Base-by-base conservation (phyloP, 2,113 vertebrate genomes). In the Macroglossus sobrinus region DNA sequence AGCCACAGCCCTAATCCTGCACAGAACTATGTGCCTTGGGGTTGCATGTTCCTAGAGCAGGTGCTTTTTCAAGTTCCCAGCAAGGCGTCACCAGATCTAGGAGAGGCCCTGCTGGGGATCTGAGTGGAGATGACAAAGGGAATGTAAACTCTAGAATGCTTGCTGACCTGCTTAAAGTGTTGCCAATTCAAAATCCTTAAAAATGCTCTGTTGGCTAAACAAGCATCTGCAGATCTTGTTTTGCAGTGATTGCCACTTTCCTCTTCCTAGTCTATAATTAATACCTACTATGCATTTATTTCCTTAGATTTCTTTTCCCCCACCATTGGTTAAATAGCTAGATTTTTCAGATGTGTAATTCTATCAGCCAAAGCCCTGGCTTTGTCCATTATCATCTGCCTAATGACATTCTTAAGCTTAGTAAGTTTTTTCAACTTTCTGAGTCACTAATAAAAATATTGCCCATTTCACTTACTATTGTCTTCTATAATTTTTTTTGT, bases 101-200 rank as follows among this genome's bases (percentile, higher is more conserved):
- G 14, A 57, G 53, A 93, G 14, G 9, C 21, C 21, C 21, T 66
- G 47, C 63, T 78, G n/a, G 33, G 13, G 10, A 43, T 3, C 38
- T 69, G 61, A 22, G 43, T 30, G 7, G 38, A 16, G 10, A 10
- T 8, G 13, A 81, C 1, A 53, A 18, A 8, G 6, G 22, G 33
- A 21, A 85, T 47, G 19, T 18, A 50, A 92, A 90, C 78, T 5
- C 59, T 28, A 47, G 57, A 76, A 68, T 68, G 38, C 24, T 59
- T 63, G 24, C 59, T 95, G 75, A 84, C 7, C 45, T 93, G 3
- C 16, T 55, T 61, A 35, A 88, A 95, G 22, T 43, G 30, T 26
- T 94, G 90, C 75, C 64, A 84, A 84, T 61, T 76, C 18, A 78
- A 92, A 90, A 92, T 61, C 61, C 61, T 66, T 89, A 53, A 76